These are phyloP conservation scores for Oopsacas minuta DNA, from an alignment of 37 sponge, comb jelly and placozoan genomes.

Conservation along the genomic window DNA sequence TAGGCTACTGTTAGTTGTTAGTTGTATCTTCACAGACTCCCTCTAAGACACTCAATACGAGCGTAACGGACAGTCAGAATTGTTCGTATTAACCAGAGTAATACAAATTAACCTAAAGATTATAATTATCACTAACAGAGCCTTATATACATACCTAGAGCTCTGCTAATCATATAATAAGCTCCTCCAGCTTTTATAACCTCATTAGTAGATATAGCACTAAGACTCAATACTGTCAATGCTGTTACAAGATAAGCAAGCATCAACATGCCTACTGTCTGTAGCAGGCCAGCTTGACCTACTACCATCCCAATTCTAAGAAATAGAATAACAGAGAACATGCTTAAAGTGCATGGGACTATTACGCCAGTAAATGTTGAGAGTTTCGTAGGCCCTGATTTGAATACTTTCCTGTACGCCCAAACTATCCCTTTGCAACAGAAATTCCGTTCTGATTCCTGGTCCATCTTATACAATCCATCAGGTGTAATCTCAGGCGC, in stretches of 20 bases:
- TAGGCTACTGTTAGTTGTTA: too few relatives aligned
- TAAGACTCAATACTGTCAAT: constrained; percentile 79
- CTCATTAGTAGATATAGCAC: constrained; percentile 97
- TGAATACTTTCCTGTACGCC: background rate
- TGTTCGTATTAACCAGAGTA: too few relatives aligned
- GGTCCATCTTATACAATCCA: background rate
- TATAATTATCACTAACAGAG: too few relatives aligned
- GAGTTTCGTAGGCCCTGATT: constrained; percentile 36
- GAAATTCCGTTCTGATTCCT: background rate
- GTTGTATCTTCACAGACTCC: too few relatives aligned
- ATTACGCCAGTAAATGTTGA: constrained; percentile 85
- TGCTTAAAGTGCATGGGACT: constrained; percentile 82
- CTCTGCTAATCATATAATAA: constrained; percentile 94
- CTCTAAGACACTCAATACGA: too few relatives aligned
- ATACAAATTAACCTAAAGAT: too few relatives aligned
- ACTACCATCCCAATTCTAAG: constrained; percentile 84
- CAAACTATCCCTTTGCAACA: background rate
- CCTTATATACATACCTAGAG: constrained; percentile 24
- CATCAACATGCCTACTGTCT: constrained; percentile 62
- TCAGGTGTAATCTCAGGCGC: background rate
- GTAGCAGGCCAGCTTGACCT: constrained; percentile 81
- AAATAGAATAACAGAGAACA: constrained; percentile 94
- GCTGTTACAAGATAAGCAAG: constrained; percentile 72
- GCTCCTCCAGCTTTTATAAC: constrained; percentile 92
- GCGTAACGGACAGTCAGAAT: too few relatives aligned